A percentile compares a stretch with the other conserved stretches of the same genome.
Conservation (phyloP, 2,888 invertebrate genomes). For the Ctena decussata region DNA sequence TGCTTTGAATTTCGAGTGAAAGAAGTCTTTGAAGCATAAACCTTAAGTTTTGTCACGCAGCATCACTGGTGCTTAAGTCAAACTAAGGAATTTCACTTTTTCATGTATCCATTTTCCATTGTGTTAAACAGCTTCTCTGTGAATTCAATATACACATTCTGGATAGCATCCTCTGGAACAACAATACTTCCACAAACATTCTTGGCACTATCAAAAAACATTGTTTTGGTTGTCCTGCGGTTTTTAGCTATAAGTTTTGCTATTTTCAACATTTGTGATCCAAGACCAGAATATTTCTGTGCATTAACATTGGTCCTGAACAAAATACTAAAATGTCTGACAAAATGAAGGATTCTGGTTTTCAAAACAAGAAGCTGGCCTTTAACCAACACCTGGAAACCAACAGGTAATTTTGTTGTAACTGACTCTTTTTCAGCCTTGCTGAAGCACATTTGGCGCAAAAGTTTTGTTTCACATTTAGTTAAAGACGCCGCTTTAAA, state of each 20-base stretch:
- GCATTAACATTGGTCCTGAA: neutral
- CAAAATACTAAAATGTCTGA: neutral
- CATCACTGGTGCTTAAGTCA: neutral
- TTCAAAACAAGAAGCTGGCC: neutral
- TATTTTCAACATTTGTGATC: neutral
- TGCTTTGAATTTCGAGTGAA: no score
- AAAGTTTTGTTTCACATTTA: neutral
- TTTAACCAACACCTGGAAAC: neutral
- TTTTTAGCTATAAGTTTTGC: neutral
- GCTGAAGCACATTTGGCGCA: neutral
- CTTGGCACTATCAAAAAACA: neutral
- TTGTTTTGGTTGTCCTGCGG: neutral
- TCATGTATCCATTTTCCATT: neutral
- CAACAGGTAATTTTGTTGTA: neutral
- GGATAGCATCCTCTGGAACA: neutral
- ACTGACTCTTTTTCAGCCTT: neutral
- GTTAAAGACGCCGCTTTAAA: neutral
- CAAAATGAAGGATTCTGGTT: neutral
- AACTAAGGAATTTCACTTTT: neutral
- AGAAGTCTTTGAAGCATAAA: neutral
- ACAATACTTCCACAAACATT: neutral
- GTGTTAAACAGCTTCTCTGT: neutral
- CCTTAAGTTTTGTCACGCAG: neutral
- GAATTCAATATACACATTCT: neutral
- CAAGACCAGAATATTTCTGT: neutral